Evolutionary conservation across 2,113 vertebrate species (phyloP), one percentile per base, ranked within the genome.

Genomic region (Candoia aspera): DNA sequence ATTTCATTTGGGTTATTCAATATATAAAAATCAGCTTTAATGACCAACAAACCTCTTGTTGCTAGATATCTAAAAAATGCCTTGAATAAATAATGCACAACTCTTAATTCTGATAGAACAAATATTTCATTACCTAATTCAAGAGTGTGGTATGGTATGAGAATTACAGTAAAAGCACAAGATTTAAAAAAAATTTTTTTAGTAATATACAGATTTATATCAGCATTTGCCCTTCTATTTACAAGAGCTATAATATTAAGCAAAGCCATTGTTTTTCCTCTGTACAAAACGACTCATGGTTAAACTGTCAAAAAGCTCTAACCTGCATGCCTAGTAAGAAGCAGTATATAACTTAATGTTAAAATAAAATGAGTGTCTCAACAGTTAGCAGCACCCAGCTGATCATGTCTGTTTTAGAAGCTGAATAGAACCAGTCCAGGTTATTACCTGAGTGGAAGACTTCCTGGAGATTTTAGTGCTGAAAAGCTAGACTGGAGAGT

Each of bases 11-110:
- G 19, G n/a, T 59, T 8, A 59, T 87, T 87, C 87, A 93, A 93
- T 23, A 92, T 90, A 93, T 87, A 13, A 92, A 62, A 68, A n/a
- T 10, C n/a, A 92, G 91, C 26, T 84, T 57, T 33, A 73, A 90
- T 90, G 87, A 90, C 93, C 90, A 62, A 94, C n/a, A 94, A 93
- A 95, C 26, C 23, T 17, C 58, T 1, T 0, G 85, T 59, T 42
- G 19, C 94, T 93, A 23, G 37, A 94, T 57, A 95, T 94, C 92
- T 90, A 90, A 46, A 73, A 46, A 92, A 60, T 90, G 90, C 46
- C 6, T 64, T 85, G 90, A 93, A 90, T 92, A 94, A 94, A 92
- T 94, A 60, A 54, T 91, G 60, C 8, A 9, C 90, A 73, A 94
- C 94, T 93, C 79, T 42, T 85, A 94, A 95, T 13, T 87, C 33